A percentile compares a stretch with the other conserved stretches of the same genome.
Conservation (phyloP, 2,888 invertebrate species). For the Girardia tigrina region DNA sequence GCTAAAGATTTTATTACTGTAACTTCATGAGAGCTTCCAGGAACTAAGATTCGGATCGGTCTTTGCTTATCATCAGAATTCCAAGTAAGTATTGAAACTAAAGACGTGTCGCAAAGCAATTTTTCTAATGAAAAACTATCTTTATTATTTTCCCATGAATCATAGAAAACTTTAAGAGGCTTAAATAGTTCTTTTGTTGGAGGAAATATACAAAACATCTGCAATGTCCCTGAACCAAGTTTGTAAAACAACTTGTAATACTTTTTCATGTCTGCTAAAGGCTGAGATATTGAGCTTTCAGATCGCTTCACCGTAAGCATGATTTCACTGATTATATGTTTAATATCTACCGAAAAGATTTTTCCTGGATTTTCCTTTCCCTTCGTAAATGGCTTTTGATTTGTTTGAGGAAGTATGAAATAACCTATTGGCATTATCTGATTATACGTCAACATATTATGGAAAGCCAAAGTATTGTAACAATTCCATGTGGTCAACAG, state of each 20-base stretch:
- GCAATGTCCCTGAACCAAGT: background rate
- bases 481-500: background rate
- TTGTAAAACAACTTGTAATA: constrained; percentile 14
- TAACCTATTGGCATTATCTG: background rate
- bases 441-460: background rate
- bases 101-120: background rate
- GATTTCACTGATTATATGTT: constrained; percentile 1
- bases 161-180: background rate
- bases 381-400: background rate
- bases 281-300: background rate
- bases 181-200: background rate
- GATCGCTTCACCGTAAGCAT: background rate
- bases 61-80: constrained; percentile 9
- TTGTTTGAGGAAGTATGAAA: background rate
- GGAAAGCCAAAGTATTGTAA: background rate
- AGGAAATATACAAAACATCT: constrained; percentile 13
- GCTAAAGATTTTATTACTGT: background rate
- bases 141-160: background rate
- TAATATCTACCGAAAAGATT: background rate
- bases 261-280: constrained; percentile 8
- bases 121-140: background rate
- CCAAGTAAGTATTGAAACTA: background rate
- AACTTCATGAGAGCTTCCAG: background rate
- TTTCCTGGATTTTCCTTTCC: background rate
- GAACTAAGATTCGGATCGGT: background rate